These are phyloP conservation scores for Tetramorium alpestre DNA, from an alignment of 1,140 invertebrate genomes.

Conservation along the genomic window DNA sequence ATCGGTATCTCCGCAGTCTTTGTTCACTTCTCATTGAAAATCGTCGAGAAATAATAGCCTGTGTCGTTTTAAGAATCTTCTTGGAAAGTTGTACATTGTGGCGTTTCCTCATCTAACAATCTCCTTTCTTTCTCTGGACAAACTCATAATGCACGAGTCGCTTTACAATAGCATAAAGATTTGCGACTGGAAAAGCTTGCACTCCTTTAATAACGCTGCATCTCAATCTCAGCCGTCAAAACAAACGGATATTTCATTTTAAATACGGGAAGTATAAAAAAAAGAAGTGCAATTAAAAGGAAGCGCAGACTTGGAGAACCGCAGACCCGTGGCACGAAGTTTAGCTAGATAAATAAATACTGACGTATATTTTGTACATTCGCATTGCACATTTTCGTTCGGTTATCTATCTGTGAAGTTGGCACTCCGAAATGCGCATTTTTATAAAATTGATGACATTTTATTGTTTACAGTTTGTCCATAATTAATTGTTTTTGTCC, in stretches of 20 bases:
- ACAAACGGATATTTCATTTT: constrained; percentile 25
- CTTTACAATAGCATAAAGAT: constrained; percentile 1
- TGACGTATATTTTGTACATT: neutral
- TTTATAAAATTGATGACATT: too few relatives aligned
- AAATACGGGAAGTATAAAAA: neutral
- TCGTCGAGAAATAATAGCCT: neutral
- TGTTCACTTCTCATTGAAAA: constrained; percentile 2
- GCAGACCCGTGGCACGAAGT: neutral
- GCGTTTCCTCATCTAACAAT: constrained; percentile 1
- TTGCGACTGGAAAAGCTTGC: neutral
- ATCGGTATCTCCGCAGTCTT: neutral
- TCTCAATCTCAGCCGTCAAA: constrained; percentile 7
- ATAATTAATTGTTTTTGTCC: too few relatives aligned
- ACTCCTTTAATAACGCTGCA: constrained; percentile 17
- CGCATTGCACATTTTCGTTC: neutral
- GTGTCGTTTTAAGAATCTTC: constrained; percentile 13
- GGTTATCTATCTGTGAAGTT: too few relatives aligned
- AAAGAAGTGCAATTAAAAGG: neutral
- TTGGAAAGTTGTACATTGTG: neutral
- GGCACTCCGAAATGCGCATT: too few relatives aligned
- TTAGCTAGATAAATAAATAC: neutral
- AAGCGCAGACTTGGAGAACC: neutral
- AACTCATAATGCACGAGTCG: neutral
- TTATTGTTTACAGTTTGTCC: too few relatives aligned
- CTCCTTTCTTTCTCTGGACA: neutral